Evolutionary conservation across 2,888 invertebrate species (phyloP), one percentile per base, ranked within the genome.

Genomic region (Choreutis nemorana): DNA sequence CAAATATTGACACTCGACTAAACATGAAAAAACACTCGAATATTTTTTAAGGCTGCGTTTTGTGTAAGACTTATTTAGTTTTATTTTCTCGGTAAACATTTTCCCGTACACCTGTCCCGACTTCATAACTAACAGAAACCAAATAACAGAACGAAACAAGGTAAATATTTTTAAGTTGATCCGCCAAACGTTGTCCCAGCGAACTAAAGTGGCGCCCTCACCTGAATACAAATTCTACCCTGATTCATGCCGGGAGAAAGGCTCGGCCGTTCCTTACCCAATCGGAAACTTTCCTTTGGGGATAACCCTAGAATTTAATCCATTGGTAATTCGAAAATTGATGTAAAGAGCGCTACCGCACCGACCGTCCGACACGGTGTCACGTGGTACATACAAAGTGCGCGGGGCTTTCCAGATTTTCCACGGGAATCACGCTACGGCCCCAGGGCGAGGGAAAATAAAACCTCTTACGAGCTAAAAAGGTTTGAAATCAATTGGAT

Each of bases 291-390:
- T 70, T 64, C 51, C 60, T 51, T 48, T 46, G 55, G 57, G 59
- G 56, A 61, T 62, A 65, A 70, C 65, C 70, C 65, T 64, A 63
- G 57, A 64, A 67, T 73, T 72, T 73, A 77, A 77, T 77, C 75
- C 72, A 67, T 77, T 55, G 70, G 70, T 77, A 77, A 77, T 73
- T 71, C 70, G 72, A 77, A 75, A 77, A 77, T 73, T 75, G 73
- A 72, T 72, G 73, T 75, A 68, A 68, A 68, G 68, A 61, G 64
- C 55, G 59, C 50, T 53, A 45, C 60, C 60, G 48, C 63, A 54
- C 56, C 50, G 50, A 13, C 37, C 56, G 48, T 48, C 46, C 45
- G 41, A 54, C 55, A 55, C 50, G 50, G 48, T 33, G 51, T 42
- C 42, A 41, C 49, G 51, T 45, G 55, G 55, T 55, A 62, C 68